These are phyloP conservation scores for Cataglyphis cursor DNA, from an alignment of 2,888 invertebrate species.

Conservation along the genomic window DNA sequence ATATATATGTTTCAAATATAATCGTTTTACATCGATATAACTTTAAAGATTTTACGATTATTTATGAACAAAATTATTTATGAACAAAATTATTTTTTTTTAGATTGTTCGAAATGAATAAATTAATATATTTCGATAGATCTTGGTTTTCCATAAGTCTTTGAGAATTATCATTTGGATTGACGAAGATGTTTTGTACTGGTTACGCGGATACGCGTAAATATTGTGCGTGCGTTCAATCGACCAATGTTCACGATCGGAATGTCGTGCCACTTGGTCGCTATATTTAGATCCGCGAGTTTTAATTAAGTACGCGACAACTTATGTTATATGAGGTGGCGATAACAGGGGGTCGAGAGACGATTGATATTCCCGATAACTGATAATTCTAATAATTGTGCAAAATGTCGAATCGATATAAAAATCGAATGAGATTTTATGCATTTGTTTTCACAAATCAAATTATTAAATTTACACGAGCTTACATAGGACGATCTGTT, in stretches of 20 bases:
- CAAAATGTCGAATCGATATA: background rate
- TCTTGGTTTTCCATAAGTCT: background rate
- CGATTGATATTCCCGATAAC: conserved; percentile 33
- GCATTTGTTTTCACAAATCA: background rate
- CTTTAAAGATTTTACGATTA: background rate
- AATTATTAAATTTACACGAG: conserved; percentile 24
- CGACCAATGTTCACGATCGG: conserved; percentile 74
- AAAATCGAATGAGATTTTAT: background rate
- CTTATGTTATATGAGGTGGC: conserved; percentile 59
- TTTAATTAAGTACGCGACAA: conserved; percentile 73
- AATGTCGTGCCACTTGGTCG: conserved; percentile 70
- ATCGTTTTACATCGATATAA: background rate
- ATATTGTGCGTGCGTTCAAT: conserved; percentile 20
- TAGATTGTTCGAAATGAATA: background rate
- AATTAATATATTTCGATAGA: background rate
- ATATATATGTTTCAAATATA: background rate
- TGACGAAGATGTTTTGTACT: conserved; percentile 6
- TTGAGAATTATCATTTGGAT: conserved; percentile 11
- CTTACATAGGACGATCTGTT: background rate
- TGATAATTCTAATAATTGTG: conserved; percentile 33
- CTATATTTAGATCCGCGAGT: conserved; percentile 77
- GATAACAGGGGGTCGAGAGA: conserved; percentile 29
- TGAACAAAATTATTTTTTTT: background rate
- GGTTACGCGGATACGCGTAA: conserved; percentile 19
- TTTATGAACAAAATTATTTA: background rate